Evolutionary conservation across 2,113 vertebrate genomes (phyloP).

Genomic region (Pteruthius melanotis): DNA sequence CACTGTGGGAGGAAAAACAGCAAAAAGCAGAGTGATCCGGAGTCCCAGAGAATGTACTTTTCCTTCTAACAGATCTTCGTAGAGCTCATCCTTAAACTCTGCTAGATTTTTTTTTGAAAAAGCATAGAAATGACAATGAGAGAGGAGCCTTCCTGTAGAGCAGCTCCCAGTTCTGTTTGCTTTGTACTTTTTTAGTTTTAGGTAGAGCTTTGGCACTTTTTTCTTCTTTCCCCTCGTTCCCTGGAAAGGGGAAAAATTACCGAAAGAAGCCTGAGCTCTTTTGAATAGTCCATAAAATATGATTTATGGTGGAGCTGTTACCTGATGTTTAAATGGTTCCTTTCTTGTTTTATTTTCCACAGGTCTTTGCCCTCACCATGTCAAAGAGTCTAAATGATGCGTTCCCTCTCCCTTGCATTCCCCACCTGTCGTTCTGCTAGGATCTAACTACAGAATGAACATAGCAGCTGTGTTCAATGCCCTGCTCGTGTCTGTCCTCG

Average conservation of each 20-base stretch:
- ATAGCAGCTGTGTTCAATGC: slow-evolving; percentile 88
- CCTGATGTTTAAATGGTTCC: not conserved
- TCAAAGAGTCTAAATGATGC: slow-evolving; percentile 51
- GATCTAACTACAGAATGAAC: slow-evolving; percentile 85
- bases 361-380: slow-evolving; percentile 49
- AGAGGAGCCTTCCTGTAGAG: not conserved
- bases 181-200: not conserved
- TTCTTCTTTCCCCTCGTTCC: not conserved
- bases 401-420: slow-evolving; percentile 22
- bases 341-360: not conserved
- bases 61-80: not conserved
- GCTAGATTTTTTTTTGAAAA: not conserved
- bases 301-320: not conserved
- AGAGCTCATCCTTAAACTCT: not conserved
- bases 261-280: not conserved
- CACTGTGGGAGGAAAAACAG: not conserved
- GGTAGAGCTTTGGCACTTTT: not conserved
- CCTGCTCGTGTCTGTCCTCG: slow-evolving; percentile 88
- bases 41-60: not conserved
- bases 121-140: not conserved
- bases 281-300: not conserved
- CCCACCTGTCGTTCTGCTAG: slow-evolving; percentile 70
- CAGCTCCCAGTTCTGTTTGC: not conserved
- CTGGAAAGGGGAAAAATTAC: not conserved
- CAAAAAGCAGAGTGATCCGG: not conserved